A percentile compares a stretch with the other conserved stretches of the same genome.
Evolutionary conservation across 1,140 invertebrate species (phyloP).

Genomic region (Hormaphis cornu): DNA sequence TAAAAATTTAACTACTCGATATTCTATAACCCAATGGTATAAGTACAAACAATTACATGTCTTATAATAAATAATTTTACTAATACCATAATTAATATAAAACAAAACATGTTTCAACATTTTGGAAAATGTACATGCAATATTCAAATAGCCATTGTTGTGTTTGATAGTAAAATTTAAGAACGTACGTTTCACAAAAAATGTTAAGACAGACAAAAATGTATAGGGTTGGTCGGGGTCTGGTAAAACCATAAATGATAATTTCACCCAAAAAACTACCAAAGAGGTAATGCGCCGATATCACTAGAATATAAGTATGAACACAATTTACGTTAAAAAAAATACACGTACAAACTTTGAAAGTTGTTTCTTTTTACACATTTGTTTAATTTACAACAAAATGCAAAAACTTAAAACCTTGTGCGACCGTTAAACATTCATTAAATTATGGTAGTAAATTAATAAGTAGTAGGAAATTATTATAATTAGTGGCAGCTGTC

Average conservation of each 20-base stretch:
- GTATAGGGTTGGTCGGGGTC: not conserved
- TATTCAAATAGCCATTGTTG: not conserved
- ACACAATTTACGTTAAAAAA: constrained; percentile 12
- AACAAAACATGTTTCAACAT: not conserved
- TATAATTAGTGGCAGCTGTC: not conserved
- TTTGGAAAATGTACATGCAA: not conserved
- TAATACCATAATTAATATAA: constrained; percentile 8
- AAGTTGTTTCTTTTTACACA: not conserved
- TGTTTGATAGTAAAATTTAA: not conserved
- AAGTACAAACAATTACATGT: not conserved
- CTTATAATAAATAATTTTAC: not conserved
- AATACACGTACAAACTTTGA: not conserved
- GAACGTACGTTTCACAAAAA: not conserved
- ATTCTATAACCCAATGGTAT: not conserved
- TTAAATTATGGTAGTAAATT: constrained; percentile 1
- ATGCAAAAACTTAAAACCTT: not conserved
- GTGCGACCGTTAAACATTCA: not conserved
- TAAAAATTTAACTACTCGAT: constrained; percentile 7
- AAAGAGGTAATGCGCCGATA: not conserved
- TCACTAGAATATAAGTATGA: constrained; percentile 13
- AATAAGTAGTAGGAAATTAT: constrained; percentile 3
- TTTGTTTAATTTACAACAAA: not conserved
- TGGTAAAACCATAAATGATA: not conserved
- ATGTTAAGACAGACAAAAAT: not conserved
- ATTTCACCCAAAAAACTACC: constrained; percentile 12